Conservation (phyloP, 2,797 vertebrate species). For the Notolepis coatsorum region DNA sequence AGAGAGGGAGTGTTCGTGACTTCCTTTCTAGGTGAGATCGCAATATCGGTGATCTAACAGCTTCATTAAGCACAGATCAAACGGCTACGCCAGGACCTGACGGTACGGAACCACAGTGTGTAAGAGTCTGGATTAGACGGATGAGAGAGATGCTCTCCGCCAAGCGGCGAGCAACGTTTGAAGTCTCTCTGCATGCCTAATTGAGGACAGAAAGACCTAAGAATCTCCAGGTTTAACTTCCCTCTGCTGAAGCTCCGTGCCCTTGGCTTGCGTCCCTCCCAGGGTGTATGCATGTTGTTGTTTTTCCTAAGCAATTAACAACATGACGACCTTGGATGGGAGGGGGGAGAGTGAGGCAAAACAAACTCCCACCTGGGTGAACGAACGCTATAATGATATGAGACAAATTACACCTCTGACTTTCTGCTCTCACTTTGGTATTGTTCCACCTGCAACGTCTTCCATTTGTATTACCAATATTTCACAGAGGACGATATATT, state of each 20-base stretch:
- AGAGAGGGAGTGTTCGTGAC: constrained; percentile 21
- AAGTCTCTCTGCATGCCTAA: constrained; percentile 69
- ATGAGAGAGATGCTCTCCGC: constrained; percentile 65
- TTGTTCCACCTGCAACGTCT: not conserved
- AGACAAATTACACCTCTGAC: no score
- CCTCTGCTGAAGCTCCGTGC: constrained; percentile 56
- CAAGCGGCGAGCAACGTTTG: constrained; percentile 53
- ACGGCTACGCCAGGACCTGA: constrained; percentile 55
- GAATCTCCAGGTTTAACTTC: constrained; percentile 53
- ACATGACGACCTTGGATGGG: constrained; percentile 57
- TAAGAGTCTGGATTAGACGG: constrained; percentile 71
- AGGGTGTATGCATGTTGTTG: constrained; percentile 44
- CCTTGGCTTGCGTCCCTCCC: constrained; percentile 60
- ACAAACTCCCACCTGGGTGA: not conserved
- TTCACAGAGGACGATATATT: no score
- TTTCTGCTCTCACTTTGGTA: not conserved
- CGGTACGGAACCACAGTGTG: constrained; percentile 56
- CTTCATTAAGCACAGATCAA: constrained; percentile 80
- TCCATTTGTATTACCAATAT: no score
- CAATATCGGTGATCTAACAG: constrained; percentile 71
- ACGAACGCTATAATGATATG: not conserved
- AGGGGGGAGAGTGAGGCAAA: not conserved
- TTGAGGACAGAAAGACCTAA: constrained; percentile 57
- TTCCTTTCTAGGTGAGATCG: constrained; percentile 70
- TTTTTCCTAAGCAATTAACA: constrained; percentile 62